phyloP scores from a whole-genome alignment of 2,113 vertebrate species.

The Leucopsar rothschildi region DNA sequence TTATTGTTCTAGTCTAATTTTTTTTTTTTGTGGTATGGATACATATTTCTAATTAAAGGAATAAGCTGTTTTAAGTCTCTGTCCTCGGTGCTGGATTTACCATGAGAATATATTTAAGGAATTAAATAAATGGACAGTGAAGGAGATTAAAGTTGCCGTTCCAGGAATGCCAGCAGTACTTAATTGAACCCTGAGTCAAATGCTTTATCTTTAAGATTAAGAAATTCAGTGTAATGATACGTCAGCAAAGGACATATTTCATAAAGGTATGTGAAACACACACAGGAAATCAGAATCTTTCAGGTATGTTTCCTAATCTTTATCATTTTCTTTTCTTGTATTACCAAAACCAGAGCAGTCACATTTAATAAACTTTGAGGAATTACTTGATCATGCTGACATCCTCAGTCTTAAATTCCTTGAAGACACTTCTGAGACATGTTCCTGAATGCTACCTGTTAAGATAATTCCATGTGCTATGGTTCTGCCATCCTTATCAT shows the following conservation, averaged over 20 bases:
- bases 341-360: background rate
- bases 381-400: background rate
- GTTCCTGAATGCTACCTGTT: background rate
- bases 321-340: background rate
- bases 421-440: background rate
- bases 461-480: background rate
- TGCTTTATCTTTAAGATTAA: conserved; percentile 20
- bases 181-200: background rate
- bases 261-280: conserved; percentile 38
- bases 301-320: background rate
- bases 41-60: background rate
- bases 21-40: background rate
- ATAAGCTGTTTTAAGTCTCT: background rate
- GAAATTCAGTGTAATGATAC: conserved; percentile 20
- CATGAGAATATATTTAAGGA: background rate
- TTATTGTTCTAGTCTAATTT: background rate
- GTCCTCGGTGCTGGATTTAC: conserved; percentile 35
- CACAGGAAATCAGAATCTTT: background rate
- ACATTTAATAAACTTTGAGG: background rate
- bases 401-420: background rate
- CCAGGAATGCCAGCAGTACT: conserved; percentile 6
- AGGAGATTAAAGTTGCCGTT: background rate
- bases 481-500: background rate
- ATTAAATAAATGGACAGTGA: background rate
- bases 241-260: conserved; percentile 10